These are phyloP conservation scores for Dilophus febrilis DNA, from an alignment of 2,888 invertebrate species.

Conservation along the genomic window DNA sequence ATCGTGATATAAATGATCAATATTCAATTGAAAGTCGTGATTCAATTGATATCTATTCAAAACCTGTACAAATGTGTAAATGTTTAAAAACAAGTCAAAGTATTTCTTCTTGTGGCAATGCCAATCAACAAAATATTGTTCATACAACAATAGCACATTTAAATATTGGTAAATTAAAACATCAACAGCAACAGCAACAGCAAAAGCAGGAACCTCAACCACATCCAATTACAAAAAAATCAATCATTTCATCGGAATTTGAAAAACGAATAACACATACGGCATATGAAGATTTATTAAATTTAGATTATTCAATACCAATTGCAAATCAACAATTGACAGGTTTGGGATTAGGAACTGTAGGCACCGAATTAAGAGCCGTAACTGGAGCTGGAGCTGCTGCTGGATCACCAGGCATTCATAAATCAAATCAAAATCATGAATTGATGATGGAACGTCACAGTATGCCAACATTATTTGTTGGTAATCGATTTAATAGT, in stretches of 20 bases:
- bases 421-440: not conserved
- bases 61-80: constrained; percentile 21
- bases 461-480: constrained; percentile 48
- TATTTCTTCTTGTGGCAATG: too few species aligned
- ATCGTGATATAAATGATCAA: not conserved
- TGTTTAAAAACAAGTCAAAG: constrained; percentile 22
- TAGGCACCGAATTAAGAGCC: too few species aligned
- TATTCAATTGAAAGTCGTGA: constrained; percentile 12
- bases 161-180: constrained; percentile 18
- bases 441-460: constrained; percentile 35
- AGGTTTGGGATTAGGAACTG: too few species aligned
- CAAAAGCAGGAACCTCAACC: constrained; percentile 32
- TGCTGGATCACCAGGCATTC: too few species aligned
- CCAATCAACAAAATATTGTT: constrained; percentile 17
- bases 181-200: not conserved
- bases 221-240: constrained; percentile 39
- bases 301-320: constrained; percentile 42
- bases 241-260: constrained; percentile 41
- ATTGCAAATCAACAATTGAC: too few species aligned
- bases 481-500: constrained; percentile 39
- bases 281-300: constrained; percentile 50
- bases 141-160: constrained; percentile 34
- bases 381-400: constrained; percentile 20
- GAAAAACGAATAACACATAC: constrained; percentile 36
- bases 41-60: constrained; percentile 26